Percentiles rank a stretch among this genome's conserved stretches.
These are phyloP conservation scores for Drosophila baimaii DNA, from an alignment of 1,140 invertebrate genomes.

Conservation along the genomic window DNA sequence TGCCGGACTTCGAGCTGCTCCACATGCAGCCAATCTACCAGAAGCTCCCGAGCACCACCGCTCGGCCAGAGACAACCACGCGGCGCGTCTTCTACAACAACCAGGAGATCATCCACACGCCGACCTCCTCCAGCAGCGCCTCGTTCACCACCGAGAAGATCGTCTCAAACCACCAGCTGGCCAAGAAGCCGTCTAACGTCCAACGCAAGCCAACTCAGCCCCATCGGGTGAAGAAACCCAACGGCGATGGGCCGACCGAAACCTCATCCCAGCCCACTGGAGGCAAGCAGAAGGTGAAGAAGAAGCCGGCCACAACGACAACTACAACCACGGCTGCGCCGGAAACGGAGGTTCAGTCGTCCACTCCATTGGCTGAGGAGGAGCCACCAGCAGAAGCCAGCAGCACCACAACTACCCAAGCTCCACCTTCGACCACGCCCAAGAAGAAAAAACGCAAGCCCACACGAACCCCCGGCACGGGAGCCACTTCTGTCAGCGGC, in stretches of 20 bases:
- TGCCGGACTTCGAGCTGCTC: constrained; percentile 70
- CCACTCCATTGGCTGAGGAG: constrained; percentile 21
- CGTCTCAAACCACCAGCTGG: constrained; percentile 41
- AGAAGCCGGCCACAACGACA: constrained; percentile 61
- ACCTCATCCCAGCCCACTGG: constrained; percentile 27
- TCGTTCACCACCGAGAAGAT: constrained; percentile 44
- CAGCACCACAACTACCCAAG: constrained; percentile 55
- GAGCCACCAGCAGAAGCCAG: constrained; percentile 33
- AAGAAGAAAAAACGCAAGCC: constrained; percentile 80
- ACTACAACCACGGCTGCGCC: constrained; percentile 48
- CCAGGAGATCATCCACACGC: constrained; percentile 71
- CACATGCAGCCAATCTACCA: constrained; percentile 81
- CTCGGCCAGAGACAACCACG: constrained; percentile 65
- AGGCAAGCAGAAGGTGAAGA: constrained; percentile 73
- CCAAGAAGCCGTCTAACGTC: constrained; percentile 63
- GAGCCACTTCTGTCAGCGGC: constrained; percentile 9
- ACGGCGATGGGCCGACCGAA: constrained; percentile 24
- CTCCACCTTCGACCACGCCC: constrained; percentile 46
- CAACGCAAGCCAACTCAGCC: constrained; percentile 63
- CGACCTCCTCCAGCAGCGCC: constrained; percentile 37
- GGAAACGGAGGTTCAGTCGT: constrained; percentile 36
- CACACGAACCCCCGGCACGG: constrained; percentile 66
- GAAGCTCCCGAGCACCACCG: constrained; percentile 59
- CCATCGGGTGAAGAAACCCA: constrained; percentile 67
- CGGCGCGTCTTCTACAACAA: constrained; percentile 77